These are phyloP conservation scores for Callocephalon fimbriatum DNA, from an alignment of 2,113 vertebrate genomes.

Conservation along the genomic window DNA sequence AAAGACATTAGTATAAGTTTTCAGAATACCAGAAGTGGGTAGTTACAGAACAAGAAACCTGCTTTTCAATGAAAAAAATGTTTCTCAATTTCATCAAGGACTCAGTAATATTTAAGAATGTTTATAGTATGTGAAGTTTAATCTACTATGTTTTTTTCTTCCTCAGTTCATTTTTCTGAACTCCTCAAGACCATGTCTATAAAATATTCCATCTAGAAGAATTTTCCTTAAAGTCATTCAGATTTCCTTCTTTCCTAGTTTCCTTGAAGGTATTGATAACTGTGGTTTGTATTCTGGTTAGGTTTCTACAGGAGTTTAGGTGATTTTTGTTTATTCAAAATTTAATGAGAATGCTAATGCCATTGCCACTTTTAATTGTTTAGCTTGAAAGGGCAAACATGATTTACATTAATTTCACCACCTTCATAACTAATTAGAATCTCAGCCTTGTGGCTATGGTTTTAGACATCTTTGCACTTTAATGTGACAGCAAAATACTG, in stretches of 20 bases:
- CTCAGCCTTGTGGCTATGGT: not conserved
- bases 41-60: not conserved
- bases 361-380: constrained; percentile 27
- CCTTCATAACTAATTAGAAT: constrained; percentile 59
- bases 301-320: not conserved
- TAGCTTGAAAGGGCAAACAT: constrained; percentile 54
- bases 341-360: constrained; percentile 39
- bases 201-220: not conserved
- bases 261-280: not conserved
- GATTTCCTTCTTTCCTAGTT: not conserved
- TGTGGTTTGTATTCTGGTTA: not conserved
- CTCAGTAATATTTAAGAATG: not conserved
- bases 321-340: constrained; percentile 56
- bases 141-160: not conserved
- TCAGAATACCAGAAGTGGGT: not conserved
- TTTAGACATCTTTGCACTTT: constrained; percentile 45
- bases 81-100: not conserved
- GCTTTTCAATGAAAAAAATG: not conserved
- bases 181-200: not conserved
- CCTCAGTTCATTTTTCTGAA: not conserved
- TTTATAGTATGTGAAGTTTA: not conserved
- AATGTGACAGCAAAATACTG: constrained; percentile 23
- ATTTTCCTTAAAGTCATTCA: not conserved
- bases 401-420: constrained; percentile 67
- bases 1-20: not conserved